Percentiles rank a stretch among this genome's conserved stretches.
Evolutionary conservation across 2,888 invertebrate genomes (phyloP).

Genomic region (Bembecia ichneumoniformis): DNA sequence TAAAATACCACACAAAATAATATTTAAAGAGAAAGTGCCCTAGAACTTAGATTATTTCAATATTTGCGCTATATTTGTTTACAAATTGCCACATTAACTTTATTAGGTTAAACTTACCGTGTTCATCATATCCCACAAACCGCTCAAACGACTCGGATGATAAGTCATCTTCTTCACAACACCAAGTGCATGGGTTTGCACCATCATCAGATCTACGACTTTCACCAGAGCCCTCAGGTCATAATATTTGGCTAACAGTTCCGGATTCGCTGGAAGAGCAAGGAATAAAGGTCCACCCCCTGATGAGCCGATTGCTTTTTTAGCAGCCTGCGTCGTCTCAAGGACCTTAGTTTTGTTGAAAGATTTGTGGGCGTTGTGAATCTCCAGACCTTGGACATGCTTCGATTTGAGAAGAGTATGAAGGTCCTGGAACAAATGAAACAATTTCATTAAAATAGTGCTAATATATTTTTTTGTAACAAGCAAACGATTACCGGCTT

Average conservation of each 20-base stretch:
- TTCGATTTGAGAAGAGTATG: conserved; percentile 68
- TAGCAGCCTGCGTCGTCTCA: conserved; percentile 55
- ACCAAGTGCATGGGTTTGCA: conserved; percentile 78
- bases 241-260: conserved; percentile 79
- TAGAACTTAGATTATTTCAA: no score
- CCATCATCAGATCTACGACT: conserved; percentile 76
- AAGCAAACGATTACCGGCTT: no score
- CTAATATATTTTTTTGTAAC: no score
- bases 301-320: conserved; percentile 54
- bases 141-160: conserved; percentile 82
- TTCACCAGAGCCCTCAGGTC: conserved; percentile 77
- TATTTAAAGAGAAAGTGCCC: no score
- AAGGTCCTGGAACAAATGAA: conserved; percentile 56
- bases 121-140: conserved; percentile 83
- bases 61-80: no score
- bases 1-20: no score
- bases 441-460: neutral
- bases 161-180: conserved; percentile 78
- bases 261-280: conserved; percentile 76
- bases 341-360: conserved; percentile 65
- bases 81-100: neutral
- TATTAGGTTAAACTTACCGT: conserved; percentile 64
- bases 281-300: conserved; percentile 71
- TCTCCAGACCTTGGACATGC: conserved; percentile 71
- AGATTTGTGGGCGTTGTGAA: conserved; percentile 67